A percentile compares a stretch with the other conserved stretches of the same genome.
Evolutionary conservation across 2,113 vertebrate genomes (phyloP).

Genomic region (Plotosus lineatus): DNA sequence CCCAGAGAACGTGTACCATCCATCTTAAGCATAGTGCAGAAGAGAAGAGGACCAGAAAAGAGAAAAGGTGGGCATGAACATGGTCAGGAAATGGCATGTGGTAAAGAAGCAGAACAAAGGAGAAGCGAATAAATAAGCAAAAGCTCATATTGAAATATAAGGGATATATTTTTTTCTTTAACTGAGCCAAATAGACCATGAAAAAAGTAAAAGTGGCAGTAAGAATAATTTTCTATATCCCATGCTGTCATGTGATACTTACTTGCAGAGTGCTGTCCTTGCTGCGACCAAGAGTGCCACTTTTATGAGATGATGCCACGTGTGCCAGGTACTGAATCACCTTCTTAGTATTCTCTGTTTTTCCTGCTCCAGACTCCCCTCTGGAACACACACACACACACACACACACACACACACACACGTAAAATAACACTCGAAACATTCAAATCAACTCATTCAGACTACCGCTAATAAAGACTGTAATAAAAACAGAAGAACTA

Average conservation of each 20-base stretch:
- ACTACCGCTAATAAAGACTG: background rate
- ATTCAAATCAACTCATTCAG: conserved; percentile 35
- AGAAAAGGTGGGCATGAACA: conserved; percentile 44
- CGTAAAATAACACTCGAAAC: background rate
- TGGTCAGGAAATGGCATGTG: conserved; percentile 13
- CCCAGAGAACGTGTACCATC: conserved; percentile 72
- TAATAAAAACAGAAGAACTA: conserved; percentile 1
- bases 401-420: conserved; percentile 23
- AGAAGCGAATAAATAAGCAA: conserved; percentile 27
- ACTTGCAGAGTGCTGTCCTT: conserved; percentile 70
- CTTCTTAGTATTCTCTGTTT: conserved; percentile 92
- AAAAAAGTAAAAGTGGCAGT: background rate
- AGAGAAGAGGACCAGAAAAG: conserved; percentile 27
- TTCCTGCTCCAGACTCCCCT: conserved; percentile 90
- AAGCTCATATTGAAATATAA: background rate
- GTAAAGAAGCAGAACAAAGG: conserved; percentile 16
- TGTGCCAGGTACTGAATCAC: conserved; percentile 91
- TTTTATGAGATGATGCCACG: conserved; percentile 85
- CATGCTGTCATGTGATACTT: background rate
- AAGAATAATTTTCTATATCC: background rate
- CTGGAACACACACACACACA: conserved; percentile 61
- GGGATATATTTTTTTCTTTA: background rate
- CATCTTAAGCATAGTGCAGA: conserved; percentile 64
- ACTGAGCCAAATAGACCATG: background rate
- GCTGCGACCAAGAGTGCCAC: conserved; percentile 64